Evolutionary conservation across 1,140 invertebrate genomes (phyloP), one percentile per base, ranked within the genome.

Genomic region (Homalodisca vitripennis): DNA sequence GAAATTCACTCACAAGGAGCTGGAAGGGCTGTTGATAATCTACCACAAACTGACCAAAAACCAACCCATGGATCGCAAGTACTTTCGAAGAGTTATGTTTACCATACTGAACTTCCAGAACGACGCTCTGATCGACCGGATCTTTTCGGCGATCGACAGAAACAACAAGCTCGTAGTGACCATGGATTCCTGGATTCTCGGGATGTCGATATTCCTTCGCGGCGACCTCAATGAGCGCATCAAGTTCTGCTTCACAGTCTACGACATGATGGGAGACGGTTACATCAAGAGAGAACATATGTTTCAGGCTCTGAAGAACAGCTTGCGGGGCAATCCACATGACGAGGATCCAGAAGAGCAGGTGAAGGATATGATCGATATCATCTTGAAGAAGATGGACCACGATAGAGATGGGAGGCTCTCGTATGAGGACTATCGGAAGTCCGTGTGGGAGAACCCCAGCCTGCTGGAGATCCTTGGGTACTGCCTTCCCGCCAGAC

Each of bases 351-450:
- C 34, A 30, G 84, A 84, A 22, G 84, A 85, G 72, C 84, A 85
- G 70, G 79, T 84, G 3, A 82, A 92, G 85, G 93, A 96, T 74
- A 82, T 95, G 76, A 87, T 93, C n/a, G 94, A 96, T 72, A 84
- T 92, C 26, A 81, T 92, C 68, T 79, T 92, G 24, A 89, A 88
- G 69, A 89, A 89, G 71, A 84, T 94, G 79, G 93, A 95, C 75
- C 67, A 82, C 0, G 92, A 95, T 77, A 84, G 90, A 68, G 92
- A 95, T 77, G 90, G 92, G 0, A 81, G 87, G 69, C 87, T 95
- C 22, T 87, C 88, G 1, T 87, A 86, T 70, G 79, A 85, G 0
- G 93, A 95, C 78, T 95, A 90, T 75, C 78, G 82, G 57, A 78
- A 78, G 1, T 83, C 87, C 0, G 89, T 94, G 0, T 75, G 81